Base-by-base conservation (phyloP, 2,797 vertebrate genomes). In the Spheniscus humboldti region DNA sequence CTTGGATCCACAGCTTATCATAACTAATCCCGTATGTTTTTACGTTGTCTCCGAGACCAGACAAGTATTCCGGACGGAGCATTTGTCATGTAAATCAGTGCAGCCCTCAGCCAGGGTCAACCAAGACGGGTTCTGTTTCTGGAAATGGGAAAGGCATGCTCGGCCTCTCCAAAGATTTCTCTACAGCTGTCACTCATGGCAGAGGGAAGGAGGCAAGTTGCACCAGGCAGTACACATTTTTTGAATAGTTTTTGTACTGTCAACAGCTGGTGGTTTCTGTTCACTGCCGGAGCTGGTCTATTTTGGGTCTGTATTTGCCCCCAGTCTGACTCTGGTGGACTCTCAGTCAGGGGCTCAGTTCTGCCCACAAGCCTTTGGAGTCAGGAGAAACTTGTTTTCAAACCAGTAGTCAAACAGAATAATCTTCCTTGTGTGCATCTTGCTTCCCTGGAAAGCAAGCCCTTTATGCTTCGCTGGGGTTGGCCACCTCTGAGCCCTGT, bases 141-240 rank as follows among this genome's bases (percentile, higher is more conserved):
- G 96, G 87, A 98, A 97, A 85, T 3, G 30, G 30, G 14, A 89
- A 95, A 95, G 28, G 66, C 64, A 50, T 4, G 31, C 74, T 95
- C 74, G 74, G 91, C 72, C 91, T 93, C 94, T 96, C 83, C 53
- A 37, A 78, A 83, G 68, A 94, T 86, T 86, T 94, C 56, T 82
- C 91, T 92, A 88, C 96, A 98, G 96, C 96, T 97, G 91, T 92
- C 95, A 82, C 48, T 96, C 94, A 57, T 33, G 56, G 37, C 37
- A 35, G 75, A 85, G 17, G 15, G 28, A 82, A 91, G 50, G 47
- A 94, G 48, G 20, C 91, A 96, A 74, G 66, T 66, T 94, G 72
- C 72, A 96, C 76, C 45, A 75, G 69, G 71, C 91, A 92, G 72
- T 33, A 84, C 30, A 81, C 85, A 92, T 94, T 84, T 96, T 94